phyloP scores from a whole-genome alignment of 2,797 vertebrate species.

The Phalanger gymnotis region DNA sequence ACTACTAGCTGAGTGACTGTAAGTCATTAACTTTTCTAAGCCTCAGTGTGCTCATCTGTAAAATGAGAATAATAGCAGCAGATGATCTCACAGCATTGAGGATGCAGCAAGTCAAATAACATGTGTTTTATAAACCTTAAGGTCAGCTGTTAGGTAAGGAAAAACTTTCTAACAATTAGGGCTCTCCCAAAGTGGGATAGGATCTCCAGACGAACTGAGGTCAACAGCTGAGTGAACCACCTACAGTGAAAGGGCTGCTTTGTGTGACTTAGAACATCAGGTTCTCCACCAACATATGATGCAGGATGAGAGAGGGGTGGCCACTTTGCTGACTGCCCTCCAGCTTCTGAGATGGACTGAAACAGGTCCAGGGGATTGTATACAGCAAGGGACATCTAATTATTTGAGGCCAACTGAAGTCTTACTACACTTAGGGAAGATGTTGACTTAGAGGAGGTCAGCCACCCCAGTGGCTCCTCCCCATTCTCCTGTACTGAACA shows the following conservation, averaged over 20 bases:
- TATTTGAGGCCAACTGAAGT: background rate
- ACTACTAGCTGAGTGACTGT: background rate
- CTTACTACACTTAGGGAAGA: background rate
- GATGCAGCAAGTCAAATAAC: background rate
- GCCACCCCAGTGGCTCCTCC: background rate
- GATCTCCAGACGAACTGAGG: background rate
- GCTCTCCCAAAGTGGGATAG: background rate
- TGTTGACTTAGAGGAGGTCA: accelerated
- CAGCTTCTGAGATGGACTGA: background rate
- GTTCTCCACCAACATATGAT: background rate
- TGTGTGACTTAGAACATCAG: background rate
- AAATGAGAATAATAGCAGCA: background rate
- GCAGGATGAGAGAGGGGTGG: background rate
- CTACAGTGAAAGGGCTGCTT: background rate
- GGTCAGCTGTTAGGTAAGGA: background rate
- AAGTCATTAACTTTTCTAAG: background rate
- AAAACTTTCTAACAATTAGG: background rate
- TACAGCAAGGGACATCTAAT: background rate
- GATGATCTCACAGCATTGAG: background rate
- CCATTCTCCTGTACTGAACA: background rate
- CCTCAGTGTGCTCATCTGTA: background rate
- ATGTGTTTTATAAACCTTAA: background rate
- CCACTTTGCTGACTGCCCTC: background rate
- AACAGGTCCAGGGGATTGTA: background rate
- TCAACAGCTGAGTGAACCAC: background rate